Base-by-base conservation (phyloP, 1,140 invertebrate species). In the Trissolcus basalis region DNA sequence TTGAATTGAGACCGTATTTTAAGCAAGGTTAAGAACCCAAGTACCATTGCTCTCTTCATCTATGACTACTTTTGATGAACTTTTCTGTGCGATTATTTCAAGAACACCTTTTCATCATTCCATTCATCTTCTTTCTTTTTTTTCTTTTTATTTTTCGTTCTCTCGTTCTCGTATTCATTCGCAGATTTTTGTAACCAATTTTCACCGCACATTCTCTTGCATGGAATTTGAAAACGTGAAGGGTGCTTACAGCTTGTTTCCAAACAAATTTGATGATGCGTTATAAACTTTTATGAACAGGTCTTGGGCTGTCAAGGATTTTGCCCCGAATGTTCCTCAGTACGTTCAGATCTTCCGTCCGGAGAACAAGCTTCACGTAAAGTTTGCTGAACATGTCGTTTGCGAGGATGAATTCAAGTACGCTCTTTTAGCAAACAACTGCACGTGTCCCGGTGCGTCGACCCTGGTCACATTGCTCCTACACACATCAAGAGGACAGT, bases 381-480 rank as follows among this genome's bases (percentile, higher is more conserved):
- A 98, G 87, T 99, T 99, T 87, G 97, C 98, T 49, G 96, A 98
- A 83, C 96, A 96, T 87, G 96, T 98, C 3, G 97, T 99, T 11
- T 99, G 97, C 88, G 97, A 99, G 86, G 97, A 99, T 86, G 94
- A 96, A 85, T 98, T 99, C 88, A 99, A 98, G 88, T 99, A 98
- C 86, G 97, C 97, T 1, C 90, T 99, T 35, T 89, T 99, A 59
- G 97, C 97, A 15, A 99, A 99, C 89, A 99, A 99, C 88, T 98
- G 97, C 89, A 95, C 98, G 55, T 98, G 96, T 90, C 97, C 97
- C 0, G 97, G 97, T 10, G 96, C 96, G 11, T 99, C 97, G 0
- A 99, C 97, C 0, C 90, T 99, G 16, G 96, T 99, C 49, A 99
- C 97, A 0, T 90, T 99, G 0, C 89, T 99, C 12, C 90, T 99